These are phyloP conservation scores for Catharus ustulatus DNA, from an alignment of 2,797 vertebrate genomes.

Conservation along the genomic window DNA sequence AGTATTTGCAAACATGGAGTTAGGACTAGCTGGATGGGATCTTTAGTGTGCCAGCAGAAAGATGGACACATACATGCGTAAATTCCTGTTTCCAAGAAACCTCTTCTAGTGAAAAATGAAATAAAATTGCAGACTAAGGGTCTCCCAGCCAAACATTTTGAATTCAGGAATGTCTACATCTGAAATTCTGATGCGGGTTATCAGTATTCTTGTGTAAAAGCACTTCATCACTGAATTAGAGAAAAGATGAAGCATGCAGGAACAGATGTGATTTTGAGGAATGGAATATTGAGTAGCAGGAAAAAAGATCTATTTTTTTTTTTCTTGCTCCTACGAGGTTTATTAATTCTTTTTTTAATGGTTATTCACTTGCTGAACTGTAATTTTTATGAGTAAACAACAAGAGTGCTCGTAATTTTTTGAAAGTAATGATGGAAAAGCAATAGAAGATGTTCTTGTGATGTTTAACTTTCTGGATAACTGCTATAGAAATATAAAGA, in stretches of 20 bases:
- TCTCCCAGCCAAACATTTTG: not conserved
- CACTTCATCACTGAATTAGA: not conserved
- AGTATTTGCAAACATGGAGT: not conserved
- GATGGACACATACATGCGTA: rapidly evolving
- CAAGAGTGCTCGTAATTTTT: not conserved
- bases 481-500: not conserved
- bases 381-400: not conserved
- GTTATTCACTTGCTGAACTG: not conserved
- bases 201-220: not conserved
- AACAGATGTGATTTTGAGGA: slow-evolving; percentile 7
- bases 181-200: not conserved
- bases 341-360: not conserved
- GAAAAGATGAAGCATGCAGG: not conserved
- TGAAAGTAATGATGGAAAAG: not conserved
- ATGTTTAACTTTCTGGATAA: not conserved
- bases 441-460: not conserved
- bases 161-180: not conserved
- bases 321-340: not conserved
- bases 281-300: not conserved
- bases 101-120: not conserved
- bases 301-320: not conserved
- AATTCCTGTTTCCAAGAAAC: not conserved
- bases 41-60: not conserved
- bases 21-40: not conserved
- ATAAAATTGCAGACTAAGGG: not conserved